Percentiles rank a stretch among this genome's conserved stretches.
Evolutionary conservation across 35 echinoderm and acorn worm species (phyloP).

Genomic region (Hemicentrotus pulcherrimus): DNA sequence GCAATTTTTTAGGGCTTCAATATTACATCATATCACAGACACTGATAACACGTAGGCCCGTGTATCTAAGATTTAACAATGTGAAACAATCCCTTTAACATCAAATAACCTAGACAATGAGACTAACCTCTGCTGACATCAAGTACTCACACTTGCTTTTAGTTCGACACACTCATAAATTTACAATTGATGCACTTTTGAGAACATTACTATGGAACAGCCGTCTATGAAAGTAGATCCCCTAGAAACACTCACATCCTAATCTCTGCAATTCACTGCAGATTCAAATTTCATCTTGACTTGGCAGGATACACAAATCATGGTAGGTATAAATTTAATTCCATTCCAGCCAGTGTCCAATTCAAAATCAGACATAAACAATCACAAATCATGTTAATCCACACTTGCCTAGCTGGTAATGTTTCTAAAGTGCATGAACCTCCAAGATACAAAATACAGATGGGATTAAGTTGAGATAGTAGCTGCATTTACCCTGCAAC

Average conservation of each 20-base stretch:
- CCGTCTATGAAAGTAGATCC: background rate
- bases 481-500: too few relatives aligned
- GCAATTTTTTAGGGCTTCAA: too few relatives aligned
- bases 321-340: background rate
- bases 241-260: background rate
- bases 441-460: background rate
- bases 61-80: too few relatives aligned
- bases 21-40: too few relatives aligned
- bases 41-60: too few relatives aligned
- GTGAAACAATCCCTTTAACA: too few relatives aligned
- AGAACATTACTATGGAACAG: background rate
- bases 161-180: background rate
- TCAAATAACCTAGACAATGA: too few relatives aligned
- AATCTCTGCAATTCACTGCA: background rate
- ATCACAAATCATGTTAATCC: background rate
- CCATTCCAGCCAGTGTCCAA: background rate
- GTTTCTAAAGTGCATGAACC: background rate
- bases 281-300: background rate
- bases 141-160: background rate
- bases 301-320: background rate
- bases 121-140: too few relatives aligned
- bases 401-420: background rate
- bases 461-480: background rate
- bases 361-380: background rate
- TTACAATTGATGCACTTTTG: background rate